These are phyloP conservation scores for Crypturellus undulatus DNA, from an alignment of 2,113 vertebrate genomes.

Conservation along the genomic window DNA sequence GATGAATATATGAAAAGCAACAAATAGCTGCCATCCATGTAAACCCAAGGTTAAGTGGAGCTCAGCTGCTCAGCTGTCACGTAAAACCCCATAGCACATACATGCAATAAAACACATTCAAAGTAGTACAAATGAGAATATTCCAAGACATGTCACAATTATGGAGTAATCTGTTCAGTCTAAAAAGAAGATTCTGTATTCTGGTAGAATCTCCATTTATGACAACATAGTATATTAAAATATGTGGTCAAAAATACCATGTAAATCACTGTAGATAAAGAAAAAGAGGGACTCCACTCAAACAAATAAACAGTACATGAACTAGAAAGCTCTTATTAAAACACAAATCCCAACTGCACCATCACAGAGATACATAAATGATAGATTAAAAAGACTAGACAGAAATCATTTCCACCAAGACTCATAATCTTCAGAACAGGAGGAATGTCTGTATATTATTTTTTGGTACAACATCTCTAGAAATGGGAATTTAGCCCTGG, in stretches of 20 bases:
- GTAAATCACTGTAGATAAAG: constrained; percentile 21
- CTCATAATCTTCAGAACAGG: background rate
- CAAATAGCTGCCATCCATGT: background rate
- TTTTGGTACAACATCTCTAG: background rate
- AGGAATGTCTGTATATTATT: background rate
- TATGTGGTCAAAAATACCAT: background rate
- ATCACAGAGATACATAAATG: background rate
- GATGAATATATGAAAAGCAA: background rate
- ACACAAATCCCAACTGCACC: background rate
- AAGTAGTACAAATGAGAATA: background rate
- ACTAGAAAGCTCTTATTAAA: constrained; percentile 8
- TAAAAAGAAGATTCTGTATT: background rate
- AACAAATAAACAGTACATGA: background rate
- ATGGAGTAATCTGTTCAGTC: background rate
- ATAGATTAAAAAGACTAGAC: background rate
- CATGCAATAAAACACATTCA: background rate
- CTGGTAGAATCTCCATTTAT: background rate
- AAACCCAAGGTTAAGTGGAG: background rate
- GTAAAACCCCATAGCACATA: background rate
- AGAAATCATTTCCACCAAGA: background rate
- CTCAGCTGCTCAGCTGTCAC: background rate
- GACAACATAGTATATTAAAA: background rate
- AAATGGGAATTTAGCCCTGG: background rate
- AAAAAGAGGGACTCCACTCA: background rate
- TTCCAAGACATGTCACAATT: background rate